Conservation (phyloP, 2,113 vertebrate genomes). For the Lampris incognitus region DNA sequence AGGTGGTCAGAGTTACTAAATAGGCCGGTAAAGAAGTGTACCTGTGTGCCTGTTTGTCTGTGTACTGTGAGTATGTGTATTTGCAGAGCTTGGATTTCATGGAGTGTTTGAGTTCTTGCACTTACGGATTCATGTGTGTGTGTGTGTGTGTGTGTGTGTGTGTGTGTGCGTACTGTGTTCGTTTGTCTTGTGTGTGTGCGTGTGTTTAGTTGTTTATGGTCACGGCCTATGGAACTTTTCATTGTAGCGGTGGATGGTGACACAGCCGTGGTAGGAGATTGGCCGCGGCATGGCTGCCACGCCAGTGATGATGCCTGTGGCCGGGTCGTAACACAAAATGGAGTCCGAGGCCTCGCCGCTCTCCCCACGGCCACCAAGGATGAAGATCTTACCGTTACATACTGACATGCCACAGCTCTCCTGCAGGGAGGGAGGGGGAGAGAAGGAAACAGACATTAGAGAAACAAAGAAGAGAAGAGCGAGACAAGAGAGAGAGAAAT, state of each 20-base stretch:
- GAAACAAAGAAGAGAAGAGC: not conserved
- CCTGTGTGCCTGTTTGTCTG: constrained; percentile 6
- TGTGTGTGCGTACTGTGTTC: constrained; percentile 10
- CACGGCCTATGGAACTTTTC: constrained; percentile 92
- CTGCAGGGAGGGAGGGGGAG: constrained; percentile 73
- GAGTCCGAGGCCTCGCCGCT: constrained; percentile 94
- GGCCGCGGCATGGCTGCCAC: constrained; percentile 96
- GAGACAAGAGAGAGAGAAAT: not conserved
- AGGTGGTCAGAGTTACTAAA: constrained; percentile 12
- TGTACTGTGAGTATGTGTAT: constrained; percentile 29
- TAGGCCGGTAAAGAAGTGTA: constrained; percentile 6
- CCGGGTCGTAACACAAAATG: constrained; percentile 95
- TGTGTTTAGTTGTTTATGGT: constrained; percentile 43
- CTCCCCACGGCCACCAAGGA: constrained; percentile 95
- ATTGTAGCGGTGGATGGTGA: constrained; percentile 97
- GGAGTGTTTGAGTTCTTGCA: constrained; percentile 21
- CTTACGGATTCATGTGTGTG: constrained; percentile 5
- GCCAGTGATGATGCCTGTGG: constrained; percentile 95
- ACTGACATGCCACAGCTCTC: constrained; percentile 99
- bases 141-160: constrained; percentile 12
- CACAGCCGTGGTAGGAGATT: constrained; percentile 97
- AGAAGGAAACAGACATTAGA: not conserved
- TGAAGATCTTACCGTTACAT: constrained; percentile 98
- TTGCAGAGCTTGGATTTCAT: constrained; percentile 24
- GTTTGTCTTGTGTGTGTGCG: not conserved